Base-by-base conservation (phyloP, 2,113 vertebrate species). In the Corythoichthys haematopterus region DNA sequence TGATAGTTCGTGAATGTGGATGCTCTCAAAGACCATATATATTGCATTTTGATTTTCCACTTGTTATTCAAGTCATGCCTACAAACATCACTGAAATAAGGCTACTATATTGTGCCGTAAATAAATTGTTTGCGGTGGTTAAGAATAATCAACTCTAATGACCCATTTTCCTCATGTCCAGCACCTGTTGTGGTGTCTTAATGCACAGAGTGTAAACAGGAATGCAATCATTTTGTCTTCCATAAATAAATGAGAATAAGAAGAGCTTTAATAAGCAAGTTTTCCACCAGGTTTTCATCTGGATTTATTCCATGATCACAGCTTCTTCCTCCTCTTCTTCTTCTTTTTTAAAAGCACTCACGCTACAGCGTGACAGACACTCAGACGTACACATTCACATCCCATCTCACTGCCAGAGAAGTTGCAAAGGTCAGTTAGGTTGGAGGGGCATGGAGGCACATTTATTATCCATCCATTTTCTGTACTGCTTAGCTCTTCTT, bases 231-330 rank as follows among this genome's bases (percentile, higher is more conserved):
- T n/a, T 52, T 56, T 36, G 55, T 56, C 28, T 56, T 35, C 10
- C 9, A 78, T 72, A 88, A 88, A 90, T 88, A 78, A 80, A 78
- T 75, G 77, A 85, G 79, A 82, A 91, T 91, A 85, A 89, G 82
- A 85, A 89, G 72, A 72, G 75, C 78, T 85, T 90, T 90, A 89
- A 71, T 65, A 76, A 70, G 82, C 82, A 81, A 83, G 81, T 77
- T 75, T 80, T 70, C 70, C 74, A 76, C 70, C 77, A 79, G 80
- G 77, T 86, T 79, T 80, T 70, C 84, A 82, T 78, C 79, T 81
- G 78, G 82, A 88, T 85, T 85, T 80, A 90, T 89, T 88, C 78
- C 79, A 75, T 81, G 75, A 82, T 82, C 82, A 64, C 74, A 83
- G 85, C 20, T 28, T 28, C 20, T 28, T 28, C 20, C 20, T 28